A percentile compares a stretch with the other conserved stretches of the same genome.
Evolutionary conservation across 2,797 vertebrate genomes (phyloP).

Genomic region (Lacerta bilineata): DNA sequence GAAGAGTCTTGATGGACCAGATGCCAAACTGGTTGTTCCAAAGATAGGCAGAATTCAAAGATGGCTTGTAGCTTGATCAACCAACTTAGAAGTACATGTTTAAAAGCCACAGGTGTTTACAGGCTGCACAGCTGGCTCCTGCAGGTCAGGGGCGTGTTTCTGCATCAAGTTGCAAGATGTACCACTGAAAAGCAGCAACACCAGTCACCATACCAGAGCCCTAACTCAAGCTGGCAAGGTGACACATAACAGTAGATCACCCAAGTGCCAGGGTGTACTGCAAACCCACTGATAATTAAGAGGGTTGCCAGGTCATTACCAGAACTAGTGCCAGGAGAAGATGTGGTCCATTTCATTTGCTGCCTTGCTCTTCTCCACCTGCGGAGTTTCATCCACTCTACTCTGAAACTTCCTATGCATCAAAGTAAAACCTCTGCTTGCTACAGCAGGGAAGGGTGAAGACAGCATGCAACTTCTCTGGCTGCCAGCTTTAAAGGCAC

Average conservation of each 20-base stretch:
- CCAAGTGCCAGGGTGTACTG: background rate
- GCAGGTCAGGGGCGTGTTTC: background rate
- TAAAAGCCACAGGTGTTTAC: background rate
- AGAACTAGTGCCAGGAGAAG: background rate
- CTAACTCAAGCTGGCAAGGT: no score
- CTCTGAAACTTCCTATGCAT: background rate
- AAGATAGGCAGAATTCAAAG: background rate
- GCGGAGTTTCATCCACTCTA: background rate
- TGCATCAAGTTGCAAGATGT: background rate
- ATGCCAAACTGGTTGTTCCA: constrained; percentile 1
- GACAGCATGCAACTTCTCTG: background rate
- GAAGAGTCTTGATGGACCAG: background rate
- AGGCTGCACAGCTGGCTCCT: background rate
- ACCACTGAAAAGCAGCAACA: background rate
- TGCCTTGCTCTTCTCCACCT: background rate
- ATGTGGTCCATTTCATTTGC: background rate
- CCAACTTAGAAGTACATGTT: background rate
- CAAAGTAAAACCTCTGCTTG: background rate
- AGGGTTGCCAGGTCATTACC: background rate
- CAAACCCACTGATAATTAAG: background rate
- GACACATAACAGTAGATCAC: background rate
- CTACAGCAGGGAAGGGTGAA: background rate
- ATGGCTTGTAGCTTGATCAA: no score
- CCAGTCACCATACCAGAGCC: background rate
- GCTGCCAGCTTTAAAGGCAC: background rate